Conservation (phyloP, 64 coral and sea anemone species). For the Pocillopora damicornis region DNA sequence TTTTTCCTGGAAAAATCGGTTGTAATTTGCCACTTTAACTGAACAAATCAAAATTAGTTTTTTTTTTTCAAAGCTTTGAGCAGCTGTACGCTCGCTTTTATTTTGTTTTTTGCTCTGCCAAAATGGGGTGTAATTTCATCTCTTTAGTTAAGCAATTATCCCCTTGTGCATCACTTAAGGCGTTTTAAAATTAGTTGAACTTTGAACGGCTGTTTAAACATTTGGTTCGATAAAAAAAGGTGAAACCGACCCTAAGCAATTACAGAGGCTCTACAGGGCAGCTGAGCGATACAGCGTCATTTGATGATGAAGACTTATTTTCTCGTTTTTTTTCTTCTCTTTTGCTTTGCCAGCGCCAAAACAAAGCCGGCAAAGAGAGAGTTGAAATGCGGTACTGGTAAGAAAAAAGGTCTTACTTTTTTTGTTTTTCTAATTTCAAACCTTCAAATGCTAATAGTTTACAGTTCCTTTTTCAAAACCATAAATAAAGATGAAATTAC, state of each 20-base stretch:
- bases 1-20: no score
- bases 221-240: background rate
- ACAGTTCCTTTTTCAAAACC: background rate
- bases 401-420: background rate
- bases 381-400: background rate
- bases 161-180: no score
- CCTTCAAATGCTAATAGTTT: background rate
- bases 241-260: background rate
- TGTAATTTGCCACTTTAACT: no score
- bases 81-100: no score
- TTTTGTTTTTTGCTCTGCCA: no score
- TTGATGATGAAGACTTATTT: background rate
- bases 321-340: background rate
- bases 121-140: no score
- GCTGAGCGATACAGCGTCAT: background rate
- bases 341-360: background rate
- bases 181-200: no score
- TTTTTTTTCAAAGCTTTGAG: no score
- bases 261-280: background rate
- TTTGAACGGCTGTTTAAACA: no score
- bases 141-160: no score
- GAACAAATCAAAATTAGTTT: no score
- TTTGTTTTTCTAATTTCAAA: background rate
- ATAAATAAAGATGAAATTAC: no score
- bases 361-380: background rate